These are phyloP conservation scores for Centropus bengalensis DNA, from an alignment of 2,113 vertebrate genomes.

Conservation along the genomic window DNA sequence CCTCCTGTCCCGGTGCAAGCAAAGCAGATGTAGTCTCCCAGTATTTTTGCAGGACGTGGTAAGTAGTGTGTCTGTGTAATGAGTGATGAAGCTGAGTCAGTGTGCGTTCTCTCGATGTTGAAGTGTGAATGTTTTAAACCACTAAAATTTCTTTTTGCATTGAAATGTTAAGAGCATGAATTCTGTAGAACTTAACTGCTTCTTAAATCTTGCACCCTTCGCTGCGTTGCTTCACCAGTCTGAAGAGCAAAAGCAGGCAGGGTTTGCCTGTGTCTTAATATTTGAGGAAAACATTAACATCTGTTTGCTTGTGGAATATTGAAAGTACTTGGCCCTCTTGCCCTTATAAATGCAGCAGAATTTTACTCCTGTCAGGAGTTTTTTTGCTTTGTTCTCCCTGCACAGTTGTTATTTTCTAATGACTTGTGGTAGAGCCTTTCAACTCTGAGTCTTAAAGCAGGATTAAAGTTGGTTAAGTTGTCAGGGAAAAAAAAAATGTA, in stretches of 20 bases:
- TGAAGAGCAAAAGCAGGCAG: neutral
- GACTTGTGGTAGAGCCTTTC: neutral
- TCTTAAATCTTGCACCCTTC: neutral
- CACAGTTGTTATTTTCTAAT: neutral
- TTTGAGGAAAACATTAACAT: fast-evolving
- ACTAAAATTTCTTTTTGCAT: fast-evolving
- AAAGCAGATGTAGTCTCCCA: neutral
- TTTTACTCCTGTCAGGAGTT: neutral
- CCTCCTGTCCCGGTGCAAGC: neutral
- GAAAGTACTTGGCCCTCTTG: neutral
- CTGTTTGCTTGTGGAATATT: neutral
- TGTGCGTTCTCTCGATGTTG: fast-evolving
- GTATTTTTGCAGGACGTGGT: fast-evolving
- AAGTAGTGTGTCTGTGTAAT: neutral
- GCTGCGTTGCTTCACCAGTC: fast-evolving
- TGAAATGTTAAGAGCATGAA: neutral
- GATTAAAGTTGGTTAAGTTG: conserved; percentile 9
- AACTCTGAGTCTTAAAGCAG: neutral
- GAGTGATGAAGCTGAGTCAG: neutral
- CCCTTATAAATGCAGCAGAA: neutral
- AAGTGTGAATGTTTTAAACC: neutral
- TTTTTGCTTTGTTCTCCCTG: neutral
- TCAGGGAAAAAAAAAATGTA: neutral
- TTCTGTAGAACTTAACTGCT: neutral
- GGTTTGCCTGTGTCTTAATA: neutral